phyloP scores from a whole-genome alignment of 2,797 vertebrate genomes.

The Leptodactylus fallax region DNA sequence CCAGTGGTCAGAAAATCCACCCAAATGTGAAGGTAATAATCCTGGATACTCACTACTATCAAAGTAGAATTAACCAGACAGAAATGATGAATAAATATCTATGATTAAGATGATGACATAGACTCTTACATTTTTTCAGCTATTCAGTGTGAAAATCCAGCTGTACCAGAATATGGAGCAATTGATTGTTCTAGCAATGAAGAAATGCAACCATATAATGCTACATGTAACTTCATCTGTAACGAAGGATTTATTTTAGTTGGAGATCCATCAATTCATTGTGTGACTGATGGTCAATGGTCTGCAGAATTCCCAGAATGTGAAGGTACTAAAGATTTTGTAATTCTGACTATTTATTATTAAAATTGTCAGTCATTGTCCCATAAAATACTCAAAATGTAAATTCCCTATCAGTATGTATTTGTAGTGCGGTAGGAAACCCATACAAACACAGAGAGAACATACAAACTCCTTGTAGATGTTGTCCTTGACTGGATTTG shows the following conservation, averaged over 20 bases:
- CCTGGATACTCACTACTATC: not conserved
- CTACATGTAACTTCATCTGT: slow-evolving; percentile 39
- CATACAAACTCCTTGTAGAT: no score
- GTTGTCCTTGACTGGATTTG: no score
- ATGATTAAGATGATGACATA: no score
- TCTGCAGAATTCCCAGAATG: slow-evolving; percentile 20
- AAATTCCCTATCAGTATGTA: no score
- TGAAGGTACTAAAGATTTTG: slow-evolving; percentile 37
- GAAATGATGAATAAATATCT: not conserved
- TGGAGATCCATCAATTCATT: not conserved
- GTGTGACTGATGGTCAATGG: slow-evolving; percentile 14
- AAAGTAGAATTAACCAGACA: not conserved
- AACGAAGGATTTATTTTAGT: slow-evolving; percentile 12
- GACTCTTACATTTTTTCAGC: slow-evolving; percentile 60
- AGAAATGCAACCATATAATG: not conserved
- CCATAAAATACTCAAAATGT: no score
- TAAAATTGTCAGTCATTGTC: no score
- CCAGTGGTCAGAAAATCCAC: slow-evolving; percentile 72
- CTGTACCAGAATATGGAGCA: slow-evolving; percentile 67
- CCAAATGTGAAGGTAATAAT: slow-evolving; percentile 73
- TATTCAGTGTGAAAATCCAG: slow-evolving; percentile 72
- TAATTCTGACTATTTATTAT: not conserved
- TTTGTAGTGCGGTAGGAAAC: no score
- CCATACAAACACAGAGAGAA: no score
- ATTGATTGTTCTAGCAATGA: slow-evolving; percentile 69